These are phyloP conservation scores for Parauchenoglanis ngamensis DNA, from an alignment of 2,797 vertebrate species.

Conservation along the genomic window DNA sequence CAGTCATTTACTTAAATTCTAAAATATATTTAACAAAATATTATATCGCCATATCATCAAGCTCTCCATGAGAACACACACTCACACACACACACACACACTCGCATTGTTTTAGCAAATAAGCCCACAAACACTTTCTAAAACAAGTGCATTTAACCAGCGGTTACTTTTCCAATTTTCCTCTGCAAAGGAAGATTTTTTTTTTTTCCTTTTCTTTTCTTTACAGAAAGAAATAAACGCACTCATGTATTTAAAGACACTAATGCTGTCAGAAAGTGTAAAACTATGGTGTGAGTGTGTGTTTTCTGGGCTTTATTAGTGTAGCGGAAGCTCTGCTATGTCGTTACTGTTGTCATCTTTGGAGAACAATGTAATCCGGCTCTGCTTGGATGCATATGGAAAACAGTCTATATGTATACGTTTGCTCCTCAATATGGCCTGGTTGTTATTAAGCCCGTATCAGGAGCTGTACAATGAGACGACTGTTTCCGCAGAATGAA, in stretches of 20 bases:
- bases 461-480: background rate
- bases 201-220: background rate
- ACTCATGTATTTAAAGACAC: background rate
- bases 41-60: too few relatives aligned
- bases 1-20: background rate
- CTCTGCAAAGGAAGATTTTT: background rate
- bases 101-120: background rate
- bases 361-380: too few relatives aligned
- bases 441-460: background rate
- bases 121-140: background rate
- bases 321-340: background rate
- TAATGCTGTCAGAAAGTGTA: background rate
- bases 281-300: background rate
- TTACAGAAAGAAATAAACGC: background rate
- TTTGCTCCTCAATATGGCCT: background rate
- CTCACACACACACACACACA: background rate
- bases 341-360: too few relatives aligned
- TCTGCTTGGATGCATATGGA: too few relatives aligned
- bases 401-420: too few relatives aligned
- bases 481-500: background rate
- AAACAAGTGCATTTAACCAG: background rate
- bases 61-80: too few relatives aligned
- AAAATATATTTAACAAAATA: background rate
- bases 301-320: background rate
- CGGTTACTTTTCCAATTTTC: background rate